Conservation (phyloP, 2,797 vertebrate species). For the Nasua narica region DNA sequence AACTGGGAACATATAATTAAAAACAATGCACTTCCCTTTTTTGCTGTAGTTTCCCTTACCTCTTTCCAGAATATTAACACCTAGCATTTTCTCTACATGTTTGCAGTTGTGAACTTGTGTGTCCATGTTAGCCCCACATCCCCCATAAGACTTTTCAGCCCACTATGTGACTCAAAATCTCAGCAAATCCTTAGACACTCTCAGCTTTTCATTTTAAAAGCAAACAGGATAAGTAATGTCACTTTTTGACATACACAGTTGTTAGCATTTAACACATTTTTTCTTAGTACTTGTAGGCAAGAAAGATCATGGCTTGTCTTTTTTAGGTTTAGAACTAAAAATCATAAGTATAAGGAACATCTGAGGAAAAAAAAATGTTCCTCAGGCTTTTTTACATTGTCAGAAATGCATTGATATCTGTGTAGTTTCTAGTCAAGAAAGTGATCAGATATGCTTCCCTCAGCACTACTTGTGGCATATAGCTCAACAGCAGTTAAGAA, state of each 20-base stretch:
- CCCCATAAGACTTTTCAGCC: too few species aligned
- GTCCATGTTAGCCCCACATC: accelerated
- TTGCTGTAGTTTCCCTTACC: background rate
- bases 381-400: conserved; percentile 31
- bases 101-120: background rate
- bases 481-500: background rate
- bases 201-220: conserved; percentile 30
- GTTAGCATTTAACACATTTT: conserved; percentile 46
- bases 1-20: background rate
- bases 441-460: background rate
- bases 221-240: background rate
- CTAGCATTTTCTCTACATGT: background rate
- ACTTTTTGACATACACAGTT: conserved; percentile 2
- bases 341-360: background rate
- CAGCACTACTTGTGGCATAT: background rate
- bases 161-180: background rate
- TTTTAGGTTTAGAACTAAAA: conserved; percentile 47
- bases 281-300: background rate
- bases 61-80: background rate
- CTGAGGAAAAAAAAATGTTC: background rate
- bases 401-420: background rate
- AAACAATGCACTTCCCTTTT: background rate
- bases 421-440: background rate
- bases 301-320: conserved; percentile 42
- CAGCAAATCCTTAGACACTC: background rate